Evolutionary conservation across 1,140 invertebrate genomes (phyloP).

Genomic region (Psix sp.): DNA sequence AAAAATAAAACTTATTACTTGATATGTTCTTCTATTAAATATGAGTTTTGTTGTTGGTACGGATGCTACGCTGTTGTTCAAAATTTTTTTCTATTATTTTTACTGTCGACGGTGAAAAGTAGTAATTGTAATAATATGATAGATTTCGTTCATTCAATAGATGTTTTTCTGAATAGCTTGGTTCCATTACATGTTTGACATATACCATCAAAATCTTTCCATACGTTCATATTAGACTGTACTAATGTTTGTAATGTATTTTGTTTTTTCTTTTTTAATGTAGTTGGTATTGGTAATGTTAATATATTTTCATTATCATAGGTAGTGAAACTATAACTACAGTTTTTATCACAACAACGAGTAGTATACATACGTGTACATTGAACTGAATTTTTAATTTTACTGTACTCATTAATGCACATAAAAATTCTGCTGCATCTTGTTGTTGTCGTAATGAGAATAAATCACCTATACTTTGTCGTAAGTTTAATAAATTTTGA

Average conservation of each 20-base stretch:
- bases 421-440: constrained; percentile 13
- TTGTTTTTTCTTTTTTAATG: too few species aligned
- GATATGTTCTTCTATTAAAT: not conserved
- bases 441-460: not conserved
- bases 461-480: constrained; percentile 4
- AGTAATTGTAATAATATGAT: too few species aligned
- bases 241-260: too few species aligned
- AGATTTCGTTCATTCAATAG: too few species aligned
- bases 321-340: too few species aligned
- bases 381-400: constrained; percentile 6
- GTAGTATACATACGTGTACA: not conserved
- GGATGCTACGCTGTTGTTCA: not conserved
- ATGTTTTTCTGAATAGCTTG: too few species aligned
- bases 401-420: not conserved
- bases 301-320: too few species aligned
- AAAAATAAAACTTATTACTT: constrained; percentile 8
- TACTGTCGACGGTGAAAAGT: too few species aligned
- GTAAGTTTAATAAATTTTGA: not conserved
- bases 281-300: too few species aligned
- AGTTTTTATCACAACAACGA: too few species aligned
- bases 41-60: constrained; percentile 1
- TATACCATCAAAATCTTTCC: too few species aligned
- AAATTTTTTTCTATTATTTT: not conserved
- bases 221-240: not conserved
- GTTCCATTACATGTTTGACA: too few species aligned